Percentiles rank a stretch among this genome's conserved stretches.
Evolutionary conservation across 2,113 vertebrate species (phyloP).

Genomic region (Cyprinodon brontotheroides): DNA sequence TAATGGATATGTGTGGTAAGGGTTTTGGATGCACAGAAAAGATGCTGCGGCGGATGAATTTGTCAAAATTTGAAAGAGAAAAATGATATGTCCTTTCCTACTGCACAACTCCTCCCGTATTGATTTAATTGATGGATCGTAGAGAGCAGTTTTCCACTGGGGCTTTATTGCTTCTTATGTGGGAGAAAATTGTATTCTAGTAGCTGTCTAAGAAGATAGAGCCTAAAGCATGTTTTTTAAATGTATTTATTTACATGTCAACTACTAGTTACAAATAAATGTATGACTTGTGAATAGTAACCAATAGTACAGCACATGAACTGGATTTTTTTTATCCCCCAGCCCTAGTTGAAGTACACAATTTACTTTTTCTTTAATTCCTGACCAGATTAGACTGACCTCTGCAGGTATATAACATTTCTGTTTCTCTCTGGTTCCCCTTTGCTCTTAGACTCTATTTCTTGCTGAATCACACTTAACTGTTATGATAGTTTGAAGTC

Average conservation of each 20-base stretch:
- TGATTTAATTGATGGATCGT: conserved; percentile 3
- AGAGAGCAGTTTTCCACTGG: conserved; percentile 1
- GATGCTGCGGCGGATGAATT: background rate
- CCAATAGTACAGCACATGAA: too few species aligned
- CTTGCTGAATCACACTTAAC: conserved; percentile 47
- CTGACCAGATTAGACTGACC: background rate
- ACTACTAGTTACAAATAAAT: too few species aligned
- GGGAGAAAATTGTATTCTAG: background rate
- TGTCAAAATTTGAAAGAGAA: background rate
- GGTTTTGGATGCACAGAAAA: background rate
- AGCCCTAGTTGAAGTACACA: background rate
- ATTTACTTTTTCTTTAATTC: background rate
- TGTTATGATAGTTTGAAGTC: conserved; percentile 51
- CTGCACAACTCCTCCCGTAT: background rate
- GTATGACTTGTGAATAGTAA: too few species aligned
- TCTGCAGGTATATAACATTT: background rate
- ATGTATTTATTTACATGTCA: too few species aligned
- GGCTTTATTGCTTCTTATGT: background rate
- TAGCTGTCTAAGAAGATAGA: background rate
- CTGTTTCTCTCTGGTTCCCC: conserved; percentile 4
- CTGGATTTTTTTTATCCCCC: background rate
- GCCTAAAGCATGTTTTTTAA: background rate
- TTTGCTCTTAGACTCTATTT: background rate
- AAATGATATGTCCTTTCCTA: background rate
- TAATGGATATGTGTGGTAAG: background rate